Evolutionary conservation across 2,113 vertebrate species (phyloP), one percentile per base, ranked within the genome.

Genomic region (Seriola rivoliana): DNA sequence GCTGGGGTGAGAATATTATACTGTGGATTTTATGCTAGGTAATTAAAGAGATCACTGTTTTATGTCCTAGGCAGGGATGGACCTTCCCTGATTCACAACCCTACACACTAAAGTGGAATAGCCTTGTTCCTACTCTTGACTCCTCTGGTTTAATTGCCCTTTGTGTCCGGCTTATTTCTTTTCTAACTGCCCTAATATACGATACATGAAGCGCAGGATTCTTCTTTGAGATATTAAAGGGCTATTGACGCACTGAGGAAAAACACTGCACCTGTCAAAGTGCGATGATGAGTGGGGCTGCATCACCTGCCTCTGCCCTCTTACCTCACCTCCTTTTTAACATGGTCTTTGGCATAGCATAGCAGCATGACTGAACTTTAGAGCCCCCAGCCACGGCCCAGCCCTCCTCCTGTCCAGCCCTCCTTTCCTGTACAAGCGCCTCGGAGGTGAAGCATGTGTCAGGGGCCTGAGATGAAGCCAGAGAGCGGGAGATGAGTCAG

Each of bases 1-100:
- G 63, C 77, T 21, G 44, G 70, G 88, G 85, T 91, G 90, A 92
- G 77, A 80, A 77, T 90, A 79, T 92, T 91, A 91, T 89, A 92
- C 90, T 90, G 88, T 90, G 86, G 82, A 82, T 93, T 94, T 94
- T 91, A 91, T 93, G 91, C 87, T 66, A 2, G 72, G 85, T 90
- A 91, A 94, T 95, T 93, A 94, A 94, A 92, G 77, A 85, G 84
- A 92, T 91, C 86, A 77, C 84, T 65, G 88, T 87, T 93, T 93
- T 92, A 92, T 92, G 91, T 93, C 87, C 89, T 75, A 89, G 84
- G 85, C 87, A 90, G 88, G 80, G 59, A 89, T 17, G 66, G 85
- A 73, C 79, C 78, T 69, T 90, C 65, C 40, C 80, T 92, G 89
- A 91, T 91, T 93, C 91, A 93, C 89, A 92, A 25, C 87, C 79